Evolutionary conservation across 2,888 invertebrate genomes (phyloP), one percentile per base, ranked within the genome.

Genomic region (Drosophila cognata): DNA sequence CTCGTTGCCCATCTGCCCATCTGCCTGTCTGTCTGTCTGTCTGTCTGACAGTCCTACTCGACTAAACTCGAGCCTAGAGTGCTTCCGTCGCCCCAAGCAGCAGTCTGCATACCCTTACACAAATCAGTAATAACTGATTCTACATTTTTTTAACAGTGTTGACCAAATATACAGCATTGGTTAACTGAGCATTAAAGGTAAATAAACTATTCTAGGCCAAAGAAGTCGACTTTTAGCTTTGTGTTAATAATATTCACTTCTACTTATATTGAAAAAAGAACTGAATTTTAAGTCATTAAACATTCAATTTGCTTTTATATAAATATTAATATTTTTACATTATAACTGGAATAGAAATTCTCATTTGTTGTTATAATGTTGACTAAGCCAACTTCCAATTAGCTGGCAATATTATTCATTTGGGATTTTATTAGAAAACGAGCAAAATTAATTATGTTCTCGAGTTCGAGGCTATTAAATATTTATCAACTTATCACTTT

Each of bases 51-150:
- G 52, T 61, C 33, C 67, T 29, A 43, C 63, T 38, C 50, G 57
- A 46, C 53, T 57, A 61, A 72, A 64, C 79, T 75, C 65, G 28
- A 72, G 55, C 57, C 63, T 69, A 65, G 69, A 73, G 66, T 68
- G 69, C 21, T 60, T 58, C 38, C 56, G 52, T 65, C 61, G 73
- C 59, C 63, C 61, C 41, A 46, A 25, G 16, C 36, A 72, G 50
- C 48, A 13, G 53, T 50, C 13, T 21, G 52, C 21, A 77, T 77
- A 70, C 77, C 16, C 77, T 77, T n/a, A 25, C 48, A 8, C 25
- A n/a, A 13, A 13, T 53, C 3, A 16, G 33, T 41, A 2, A 31
- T 16, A 53, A 4, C 21, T 53, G 16, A 46, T 25, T 1, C 1
- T 1, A 25, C 4, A 4, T 7, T 4, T 13, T 21, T 1, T 7